Evolutionary conservation across 2,888 invertebrate genomes (phyloP).

Genomic region (Heteromurus nitidus): DNA sequence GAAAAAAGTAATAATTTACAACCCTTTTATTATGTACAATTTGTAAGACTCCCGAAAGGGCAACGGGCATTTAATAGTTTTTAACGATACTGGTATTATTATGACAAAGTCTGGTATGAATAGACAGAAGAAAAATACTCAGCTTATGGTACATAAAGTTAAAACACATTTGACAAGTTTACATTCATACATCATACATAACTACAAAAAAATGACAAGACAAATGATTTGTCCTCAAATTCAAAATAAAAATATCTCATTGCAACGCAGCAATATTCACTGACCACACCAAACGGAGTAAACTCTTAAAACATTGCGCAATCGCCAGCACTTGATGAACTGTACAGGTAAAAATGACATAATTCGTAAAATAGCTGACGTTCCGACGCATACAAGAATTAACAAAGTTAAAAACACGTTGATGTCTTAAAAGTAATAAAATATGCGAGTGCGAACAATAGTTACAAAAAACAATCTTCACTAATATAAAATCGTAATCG

Average conservation of each 20-base stretch:
- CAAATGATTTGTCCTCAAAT: constrained; percentile 6
- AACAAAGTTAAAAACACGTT: not conserved
- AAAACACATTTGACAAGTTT: too few relatives aligned
- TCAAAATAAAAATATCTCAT: not conserved
- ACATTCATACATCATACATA: too few relatives aligned
- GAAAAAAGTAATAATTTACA: constrained; percentile 1
- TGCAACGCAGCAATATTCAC: constrained; percentile 21
- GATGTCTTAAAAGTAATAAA: not conserved
- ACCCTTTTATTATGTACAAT: constrained; percentile 29
- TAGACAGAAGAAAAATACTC: constrained; percentile 6
- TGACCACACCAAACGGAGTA: not conserved
- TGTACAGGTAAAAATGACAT: constrained; percentile 1
- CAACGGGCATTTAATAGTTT: not conserved
- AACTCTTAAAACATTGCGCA: not conserved
- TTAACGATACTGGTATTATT: not conserved
- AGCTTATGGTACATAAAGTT: constrained; percentile 18
- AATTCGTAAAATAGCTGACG: not conserved
- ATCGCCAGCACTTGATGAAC: not conserved
- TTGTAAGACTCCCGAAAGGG: not conserved
- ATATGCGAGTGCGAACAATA: constrained; percentile 7
- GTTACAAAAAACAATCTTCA: not conserved
- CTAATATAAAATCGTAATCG: not conserved
- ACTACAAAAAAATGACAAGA: not conserved
- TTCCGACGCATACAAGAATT: not conserved
- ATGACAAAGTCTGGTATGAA: constrained; percentile 4